Percentiles rank a stretch among this genome's conserved stretches.
Conservation (phyloP, 2,888 invertebrate species). For the Lochmaea capreae region DNA sequence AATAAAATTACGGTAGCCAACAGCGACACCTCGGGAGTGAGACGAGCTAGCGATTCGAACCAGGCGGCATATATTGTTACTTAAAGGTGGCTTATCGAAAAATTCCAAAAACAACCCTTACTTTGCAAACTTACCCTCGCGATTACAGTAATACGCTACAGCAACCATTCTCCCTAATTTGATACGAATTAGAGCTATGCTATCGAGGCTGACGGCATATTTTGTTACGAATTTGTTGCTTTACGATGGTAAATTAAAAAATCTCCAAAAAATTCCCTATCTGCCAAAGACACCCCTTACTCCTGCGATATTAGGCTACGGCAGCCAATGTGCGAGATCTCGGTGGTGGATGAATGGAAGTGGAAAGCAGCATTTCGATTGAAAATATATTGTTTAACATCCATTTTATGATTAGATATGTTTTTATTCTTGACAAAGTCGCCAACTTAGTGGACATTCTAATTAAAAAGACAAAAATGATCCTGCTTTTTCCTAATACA, state of each 20-base stretch:
- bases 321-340: too few species aligned
- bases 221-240: too few species aligned
- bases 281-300: neutral
- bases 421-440: too few species aligned
- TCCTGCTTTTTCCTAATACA: too few species aligned
- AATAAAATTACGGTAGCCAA: neutral
- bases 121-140: neutral
- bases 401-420: too few species aligned
- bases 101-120: neutral
- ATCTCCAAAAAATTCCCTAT: neutral
- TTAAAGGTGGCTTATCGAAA: neutral
- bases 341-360: too few species aligned
- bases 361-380: too few species aligned
- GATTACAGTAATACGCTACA: neutral
- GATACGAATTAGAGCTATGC: neutral
- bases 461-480: too few species aligned
- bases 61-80: neutral
- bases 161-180: neutral
- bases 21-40: neutral
- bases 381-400: too few species aligned
- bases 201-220: neutral
- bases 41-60: neutral
- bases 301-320: neutral
- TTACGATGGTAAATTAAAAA: neutral
- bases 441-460: too few species aligned